phyloP scores from a whole-genome alignment of 2,888 invertebrate genomes.

The Melinaea marsaeus region DNA sequence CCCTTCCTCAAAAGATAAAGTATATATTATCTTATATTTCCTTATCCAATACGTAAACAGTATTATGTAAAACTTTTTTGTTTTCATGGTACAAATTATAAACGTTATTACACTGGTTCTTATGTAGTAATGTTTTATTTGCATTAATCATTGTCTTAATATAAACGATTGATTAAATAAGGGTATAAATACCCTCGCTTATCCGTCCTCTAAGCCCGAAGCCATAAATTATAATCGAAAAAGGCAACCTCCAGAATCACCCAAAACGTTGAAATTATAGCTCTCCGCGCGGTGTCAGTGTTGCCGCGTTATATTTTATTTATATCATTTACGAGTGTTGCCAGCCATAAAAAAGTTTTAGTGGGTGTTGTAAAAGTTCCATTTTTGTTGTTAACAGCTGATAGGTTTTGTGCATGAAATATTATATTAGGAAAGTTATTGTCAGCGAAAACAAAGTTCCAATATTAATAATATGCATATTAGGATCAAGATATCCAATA shows the following conservation, averaged over 20 bases:
- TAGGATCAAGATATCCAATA: no score
- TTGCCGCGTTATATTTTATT: conserved; percentile 67
- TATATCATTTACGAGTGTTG: conserved; percentile 71
- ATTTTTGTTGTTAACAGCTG: conserved; percentile 53
- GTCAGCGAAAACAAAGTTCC: conserved; percentile 3
- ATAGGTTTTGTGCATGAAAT: conserved; percentile 49
- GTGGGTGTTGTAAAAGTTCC: conserved; percentile 64
- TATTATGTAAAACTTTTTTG: neutral
- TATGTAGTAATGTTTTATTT: no score
- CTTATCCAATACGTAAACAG: neutral
- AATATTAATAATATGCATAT: neutral
- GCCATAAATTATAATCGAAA: conserved; percentile 74
- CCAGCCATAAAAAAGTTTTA: conserved; percentile 70
- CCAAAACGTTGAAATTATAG: conserved; percentile 69
- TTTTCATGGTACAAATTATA: no score
- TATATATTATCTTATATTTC: neutral
- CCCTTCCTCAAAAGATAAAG: conserved; percentile 28
- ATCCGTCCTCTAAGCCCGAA: conserved; percentile 10
- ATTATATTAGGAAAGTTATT: conserved; percentile 49
- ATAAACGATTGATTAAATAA: no score
- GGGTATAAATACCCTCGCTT: neutral
- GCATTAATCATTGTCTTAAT: no score
- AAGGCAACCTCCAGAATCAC: conserved; percentile 63
- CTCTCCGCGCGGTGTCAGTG: conserved; percentile 53
- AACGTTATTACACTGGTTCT: no score